Evolutionary conservation across 2,888 invertebrate genomes (phyloP), one percentile per base, ranked within the genome.

Genomic region (Drosophila kuntzei): DNA sequence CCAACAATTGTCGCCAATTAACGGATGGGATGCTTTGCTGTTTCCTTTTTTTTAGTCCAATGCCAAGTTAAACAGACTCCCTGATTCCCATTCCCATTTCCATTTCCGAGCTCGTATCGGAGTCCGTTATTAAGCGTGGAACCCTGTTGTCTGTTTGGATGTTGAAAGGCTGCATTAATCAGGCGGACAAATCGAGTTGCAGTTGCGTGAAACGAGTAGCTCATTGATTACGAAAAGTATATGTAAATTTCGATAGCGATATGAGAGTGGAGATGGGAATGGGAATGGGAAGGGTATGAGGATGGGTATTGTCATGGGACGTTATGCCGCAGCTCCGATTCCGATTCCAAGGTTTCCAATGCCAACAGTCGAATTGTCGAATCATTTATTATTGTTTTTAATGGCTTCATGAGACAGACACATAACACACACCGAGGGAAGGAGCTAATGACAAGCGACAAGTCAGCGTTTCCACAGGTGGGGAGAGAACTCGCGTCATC

Each of bases 1-100:
- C 79, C 81, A 58, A 85, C 83, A 87, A 83, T 85, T 83, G 83
- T 87, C 87, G 87, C 82, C 85, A 83, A 83, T 83, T 83, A 83
- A 83, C 67, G 65, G 9, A 25, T 53, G 18, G 12, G 43, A 44
- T 63, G 63, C 55, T 62, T 59, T 71, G 71, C 71, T 68, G 59
- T 66, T 41, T n/a, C n/a, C n/a, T 60, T 76, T 68, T 49, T 58
- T 71, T 72, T 43, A 57, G 34, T 16, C 49, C 59, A 61, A 53
- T 57, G 37, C 44, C 66, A 55, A 57, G 61, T 54, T 46, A 14
- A 43, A 50, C 36, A 37, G 36, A 49, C n/a, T 43, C n/a, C 37
- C 36, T 7, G 16, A 57, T 18, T 25, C 18, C 47, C 14, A 61
- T 12, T 29, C 20, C 16, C 39, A 20, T 25, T 18, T 27, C 34